These are phyloP conservation scores for Zaprionus ornatus DNA, from an alignment of 1,140 invertebrate species.

Conservation along the genomic window DNA sequence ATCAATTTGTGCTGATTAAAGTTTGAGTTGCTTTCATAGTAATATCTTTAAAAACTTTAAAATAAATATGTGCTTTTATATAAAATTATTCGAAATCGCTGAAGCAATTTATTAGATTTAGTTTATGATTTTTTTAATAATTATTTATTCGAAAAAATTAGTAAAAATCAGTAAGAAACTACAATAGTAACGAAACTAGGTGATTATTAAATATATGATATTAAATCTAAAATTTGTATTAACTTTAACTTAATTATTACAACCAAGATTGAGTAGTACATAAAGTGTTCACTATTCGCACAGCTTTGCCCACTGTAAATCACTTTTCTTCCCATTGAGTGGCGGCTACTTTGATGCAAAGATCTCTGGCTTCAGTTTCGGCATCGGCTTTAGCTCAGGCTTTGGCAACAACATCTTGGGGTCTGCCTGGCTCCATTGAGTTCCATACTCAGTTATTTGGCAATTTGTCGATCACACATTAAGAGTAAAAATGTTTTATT, in stretches of 20 bases:
- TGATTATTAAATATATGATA: too few species aligned
- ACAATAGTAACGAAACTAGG: too few species aligned
- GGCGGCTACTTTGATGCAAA: slow-evolving; percentile 47
- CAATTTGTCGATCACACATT: slow-evolving; percentile 73
- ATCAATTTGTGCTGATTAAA: not conserved
- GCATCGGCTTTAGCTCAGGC: slow-evolving; percentile 13
- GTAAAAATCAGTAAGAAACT: too few species aligned
- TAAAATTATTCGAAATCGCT: too few species aligned
- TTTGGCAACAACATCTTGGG: slow-evolving; percentile 16
- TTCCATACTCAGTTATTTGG: slow-evolving; percentile 59
- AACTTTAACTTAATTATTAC: not conserved
- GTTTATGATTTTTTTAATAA: too few species aligned
- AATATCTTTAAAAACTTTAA: slow-evolving; percentile 1
- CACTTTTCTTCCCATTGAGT: slow-evolving; percentile 34
- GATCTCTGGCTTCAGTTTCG: slow-evolving; percentile 22
- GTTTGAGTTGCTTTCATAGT: not conserved
- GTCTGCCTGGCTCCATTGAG: slow-evolving; percentile 37
- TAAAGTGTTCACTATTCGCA: not conserved
- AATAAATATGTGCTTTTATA: too few species aligned
- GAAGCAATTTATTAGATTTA: too few species aligned
- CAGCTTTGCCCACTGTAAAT: slow-evolving; percentile 37
- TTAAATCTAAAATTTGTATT: too few species aligned
- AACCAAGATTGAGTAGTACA: not conserved
- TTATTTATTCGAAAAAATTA: too few species aligned
- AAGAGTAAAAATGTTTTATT: slow-evolving; percentile 38